These are phyloP conservation scores for Prinia subflava DNA, from an alignment of 2,113 vertebrate genomes.

Conservation along the genomic window DNA sequence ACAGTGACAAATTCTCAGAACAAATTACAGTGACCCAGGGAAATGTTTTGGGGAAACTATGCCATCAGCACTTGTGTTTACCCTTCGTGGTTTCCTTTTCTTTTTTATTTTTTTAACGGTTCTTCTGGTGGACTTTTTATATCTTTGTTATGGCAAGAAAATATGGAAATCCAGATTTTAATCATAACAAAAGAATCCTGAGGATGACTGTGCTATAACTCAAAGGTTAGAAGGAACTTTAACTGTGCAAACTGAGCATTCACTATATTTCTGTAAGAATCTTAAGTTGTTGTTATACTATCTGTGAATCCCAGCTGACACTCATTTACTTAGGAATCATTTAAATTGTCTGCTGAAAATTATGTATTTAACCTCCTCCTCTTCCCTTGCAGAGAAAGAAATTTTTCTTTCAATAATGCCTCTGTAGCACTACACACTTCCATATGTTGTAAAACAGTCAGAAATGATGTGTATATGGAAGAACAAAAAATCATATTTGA, in stretches of 20 bases:
- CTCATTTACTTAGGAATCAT: not conserved
- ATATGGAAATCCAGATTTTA: not conserved
- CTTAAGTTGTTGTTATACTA: not conserved
- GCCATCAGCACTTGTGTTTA: slow-evolving; percentile 81
- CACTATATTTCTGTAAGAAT: not conserved
- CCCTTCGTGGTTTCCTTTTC: slow-evolving; percentile 75
- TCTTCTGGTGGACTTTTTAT: not conserved
- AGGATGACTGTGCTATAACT: not conserved
- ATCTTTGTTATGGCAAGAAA: not conserved
- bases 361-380: not conserved
- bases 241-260: not conserved
- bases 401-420: not conserved
- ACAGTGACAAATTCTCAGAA: slow-evolving; percentile 73
- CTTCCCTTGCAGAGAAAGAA: not conserved
- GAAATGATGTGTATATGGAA: not conserved
- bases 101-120: not conserved
- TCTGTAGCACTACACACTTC: not conserved
- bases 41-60: slow-evolving; percentile 76
- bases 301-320: not conserved
- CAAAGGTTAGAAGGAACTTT: not conserved
- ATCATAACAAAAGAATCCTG: not conserved
- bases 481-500: not conserved
- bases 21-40: slow-evolving; percentile 70
- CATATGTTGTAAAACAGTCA: not conserved
- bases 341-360: not conserved